These are phyloP conservation scores for Periophthalmus magnuspinnatus DNA, from an alignment of 2,797 vertebrate genomes.

Conservation along the genomic window DNA sequence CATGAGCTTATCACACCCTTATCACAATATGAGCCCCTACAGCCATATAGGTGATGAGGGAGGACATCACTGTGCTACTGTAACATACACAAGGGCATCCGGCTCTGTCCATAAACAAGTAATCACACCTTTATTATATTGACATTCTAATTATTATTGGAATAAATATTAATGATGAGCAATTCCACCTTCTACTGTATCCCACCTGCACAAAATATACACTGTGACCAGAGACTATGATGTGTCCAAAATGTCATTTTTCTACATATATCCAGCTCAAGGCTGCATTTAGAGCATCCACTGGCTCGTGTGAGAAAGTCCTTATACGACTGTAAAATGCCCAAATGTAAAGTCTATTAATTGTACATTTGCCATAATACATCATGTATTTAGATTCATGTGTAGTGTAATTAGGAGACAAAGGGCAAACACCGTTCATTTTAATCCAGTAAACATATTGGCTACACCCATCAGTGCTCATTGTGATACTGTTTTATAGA, in stretches of 20 bases:
- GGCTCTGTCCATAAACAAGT: conserved; percentile 51
- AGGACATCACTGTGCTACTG: conserved; percentile 66
- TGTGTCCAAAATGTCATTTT: neutral
- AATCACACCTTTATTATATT: conserved; percentile 26
- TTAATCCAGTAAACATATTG: neutral
- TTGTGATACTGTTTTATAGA: conserved; percentile 9
- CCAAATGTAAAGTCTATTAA: neutral
- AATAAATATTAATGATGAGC: neutral
- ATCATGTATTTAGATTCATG: neutral
- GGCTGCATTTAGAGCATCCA: too few species aligned
- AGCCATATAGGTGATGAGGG: conserved; percentile 58
- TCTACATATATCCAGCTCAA: neutral
- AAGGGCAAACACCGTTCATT: neutral
- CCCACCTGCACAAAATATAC: neutral
- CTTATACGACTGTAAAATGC: neutral
- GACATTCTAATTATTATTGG: neutral
- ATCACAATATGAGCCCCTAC: conserved; percentile 69
- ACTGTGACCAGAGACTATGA: neutral
- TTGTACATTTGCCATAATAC: neutral
- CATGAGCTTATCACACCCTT: conserved; percentile 65
- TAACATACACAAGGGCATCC: conserved; percentile 59
- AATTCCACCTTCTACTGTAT: neutral
- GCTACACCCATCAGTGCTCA: neutral
- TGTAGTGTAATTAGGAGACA: neutral
- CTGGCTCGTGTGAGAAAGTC: neutral